phyloP scores from a whole-genome alignment of 1,140 invertebrate species.

The Bombus fervidus region DNA sequence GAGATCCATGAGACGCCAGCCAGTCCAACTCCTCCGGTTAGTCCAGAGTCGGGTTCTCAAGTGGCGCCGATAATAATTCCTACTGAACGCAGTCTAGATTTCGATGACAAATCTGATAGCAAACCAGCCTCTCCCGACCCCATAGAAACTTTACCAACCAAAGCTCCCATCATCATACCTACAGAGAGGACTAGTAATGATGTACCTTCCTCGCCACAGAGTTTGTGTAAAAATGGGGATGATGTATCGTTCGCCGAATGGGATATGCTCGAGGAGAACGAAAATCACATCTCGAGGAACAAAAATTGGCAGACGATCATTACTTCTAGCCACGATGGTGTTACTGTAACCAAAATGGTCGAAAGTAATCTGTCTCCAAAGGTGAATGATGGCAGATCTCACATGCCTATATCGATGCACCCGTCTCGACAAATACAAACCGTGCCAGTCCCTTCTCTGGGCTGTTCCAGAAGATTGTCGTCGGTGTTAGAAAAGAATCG shows the following conservation, averaged over 20 bases:
- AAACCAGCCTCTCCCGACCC: conserved; percentile 60
- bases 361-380: conserved; percentile 55
- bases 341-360: conserved; percentile 37
- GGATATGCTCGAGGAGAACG: conserved; percentile 66
- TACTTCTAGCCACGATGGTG: conserved; percentile 44
- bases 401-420: conserved; percentile 23
- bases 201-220: not conserved
- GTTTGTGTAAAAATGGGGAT: not conserved
- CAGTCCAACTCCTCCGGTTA: conserved; percentile 78
- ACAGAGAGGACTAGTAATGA: conserved; percentile 57
- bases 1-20: conserved; percentile 75
- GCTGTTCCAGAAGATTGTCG: conserved; percentile 64
- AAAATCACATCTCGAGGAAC: conserved; percentile 37
- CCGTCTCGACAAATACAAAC: conserved; percentile 67
- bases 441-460: conserved; percentile 67
- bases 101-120: conserved; percentile 15
- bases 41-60: conserved; percentile 62
- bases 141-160: conserved; percentile 52
- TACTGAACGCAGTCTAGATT: conserved; percentile 72
- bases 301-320: conserved; percentile 25
- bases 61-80: conserved; percentile 77
- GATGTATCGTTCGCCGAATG: conserved; percentile 56
- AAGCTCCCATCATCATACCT: conserved; percentile 68
- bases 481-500: conserved; percentile 66
- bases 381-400: conserved; percentile 42